Evolutionary conservation across 2,888 invertebrate genomes (phyloP), one percentile per base, ranked within the genome.

Genomic region (Sarcophaga rosellei): DNA sequence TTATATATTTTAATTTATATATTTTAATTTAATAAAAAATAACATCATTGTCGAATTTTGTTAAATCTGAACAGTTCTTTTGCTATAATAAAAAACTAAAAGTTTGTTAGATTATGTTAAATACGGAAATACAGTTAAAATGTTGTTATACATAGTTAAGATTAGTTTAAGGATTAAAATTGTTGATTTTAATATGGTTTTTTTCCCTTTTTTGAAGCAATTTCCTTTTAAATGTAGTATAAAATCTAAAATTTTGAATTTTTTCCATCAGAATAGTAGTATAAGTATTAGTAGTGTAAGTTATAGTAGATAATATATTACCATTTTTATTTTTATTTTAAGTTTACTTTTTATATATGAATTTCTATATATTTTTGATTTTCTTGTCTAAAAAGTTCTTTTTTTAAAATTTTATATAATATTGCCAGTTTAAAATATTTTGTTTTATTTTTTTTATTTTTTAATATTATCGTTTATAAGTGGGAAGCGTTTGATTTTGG

Each of bases 401-500:
- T 76, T 81, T 80, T 88, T 83, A 87, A 87, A 87, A 85, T 87
- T 83, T 86, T 88, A 85, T 86, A 88, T 83, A 87, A 81, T 87
- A 81, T 84, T 85, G 84, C 84, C 78, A 84, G 84, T 78, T 85
- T 87, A 81, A 81, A 85, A 87, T 77, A 81, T 85, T 81, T 66
- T 47, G 6, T 79, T 61, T 59, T 77, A 78, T 20, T 53, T 76
- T 35, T 35, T 35, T 35, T 8, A 35, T 53, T 74, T 63, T 80
- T 74, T 81, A 63, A 82, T 91, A 91, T 91, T 91, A 91, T 91
- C 89, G 89, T 89, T 88, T 91, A 89, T 91, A 90, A 91, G 91
- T 92, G 91, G 92, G 91, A 91, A 91, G 91, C 91, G 91, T 91
- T 91, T 91, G 91, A 92, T 91, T 91, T 91, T 91, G 91, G 91